Conservation (phyloP, 2,888 invertebrate genomes). For the Desoria tigrina region DNA sequence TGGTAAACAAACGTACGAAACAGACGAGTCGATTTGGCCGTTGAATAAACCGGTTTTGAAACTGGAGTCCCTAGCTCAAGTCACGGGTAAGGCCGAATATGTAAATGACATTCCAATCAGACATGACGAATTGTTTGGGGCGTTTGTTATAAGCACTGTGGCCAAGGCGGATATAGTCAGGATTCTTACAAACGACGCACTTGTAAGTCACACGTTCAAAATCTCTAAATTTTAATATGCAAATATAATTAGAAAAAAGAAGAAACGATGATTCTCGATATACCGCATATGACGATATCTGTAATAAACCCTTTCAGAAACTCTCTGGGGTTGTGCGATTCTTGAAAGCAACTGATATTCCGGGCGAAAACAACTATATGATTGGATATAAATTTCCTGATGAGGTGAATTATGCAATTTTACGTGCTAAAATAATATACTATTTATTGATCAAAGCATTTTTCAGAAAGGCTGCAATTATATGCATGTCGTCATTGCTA, state of each 20-base stretch:
- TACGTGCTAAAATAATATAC: too few relatives aligned
- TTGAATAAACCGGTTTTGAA: constrained; percentile 73
- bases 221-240: too few relatives aligned
- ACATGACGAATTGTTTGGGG: constrained; percentile 56
- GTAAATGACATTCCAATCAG: constrained; percentile 59
- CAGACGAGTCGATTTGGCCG: constrained; percentile 70
- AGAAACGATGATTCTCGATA: too few relatives aligned
- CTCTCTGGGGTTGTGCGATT: constrained; percentile 69
- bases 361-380: constrained; percentile 47
- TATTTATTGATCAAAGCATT: too few relatives aligned
- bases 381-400: constrained; percentile 28
- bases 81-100: constrained; percentile 71
- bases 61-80: constrained; percentile 67
- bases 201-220: too few relatives aligned
- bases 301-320: constrained; percentile 58
- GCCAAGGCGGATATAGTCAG: constrained; percentile 55
- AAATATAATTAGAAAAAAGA: too few relatives aligned
- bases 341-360: constrained; percentile 64
- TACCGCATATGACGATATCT: too few relatives aligned
- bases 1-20: constrained; percentile 71
- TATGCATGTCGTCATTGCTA: too few relatives aligned
- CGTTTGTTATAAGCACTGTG: constrained; percentile 56
- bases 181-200: constrained; percentile 56
- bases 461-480: too few relatives aligned
- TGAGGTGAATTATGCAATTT: constrained; percentile 30